These are phyloP conservation scores for Temnothorax rugatulus DNA, from an alignment of 2,888 invertebrate species.

Conservation along the genomic window DNA sequence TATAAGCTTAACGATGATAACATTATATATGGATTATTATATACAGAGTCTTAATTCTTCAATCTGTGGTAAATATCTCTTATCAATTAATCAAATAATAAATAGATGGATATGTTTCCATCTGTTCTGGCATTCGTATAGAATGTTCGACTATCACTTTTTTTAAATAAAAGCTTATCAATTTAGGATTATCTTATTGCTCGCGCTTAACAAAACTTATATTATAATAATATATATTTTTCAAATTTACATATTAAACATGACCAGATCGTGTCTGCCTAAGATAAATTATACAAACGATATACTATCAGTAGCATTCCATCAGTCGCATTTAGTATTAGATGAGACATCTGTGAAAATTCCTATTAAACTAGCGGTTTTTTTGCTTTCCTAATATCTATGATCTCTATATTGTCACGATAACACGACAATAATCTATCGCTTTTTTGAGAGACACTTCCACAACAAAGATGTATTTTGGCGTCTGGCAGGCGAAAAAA, in stretches of 20 bases:
- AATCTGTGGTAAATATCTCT: not conserved
- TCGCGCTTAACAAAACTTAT: not conserved
- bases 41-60: not conserved
- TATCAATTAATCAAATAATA: not conserved
- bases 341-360: slow-evolving; percentile 35
- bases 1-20: slow-evolving; percentile 1
- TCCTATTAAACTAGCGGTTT: not conserved
- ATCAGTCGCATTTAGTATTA: not conserved
- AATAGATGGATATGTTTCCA: not conserved
- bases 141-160: not conserved
- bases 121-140: not conserved
- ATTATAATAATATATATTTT: not conserved
- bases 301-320: not conserved
- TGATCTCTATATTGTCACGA: slow-evolving; percentile 17
- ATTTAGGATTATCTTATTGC: slow-evolving; percentile 2
- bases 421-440: slow-evolving; percentile 42
- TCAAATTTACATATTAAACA: not conserved
- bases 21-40: not conserved
- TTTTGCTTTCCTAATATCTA: not conserved
- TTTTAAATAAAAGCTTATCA: slow-evolving; percentile 63
- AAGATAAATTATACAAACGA: not conserved
- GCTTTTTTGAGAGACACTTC: not conserved
- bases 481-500: not conserved
- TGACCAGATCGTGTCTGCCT: not conserved
- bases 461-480: slow-evolving; percentile 4